Evolutionary conservation across 64 coral and sea anemone species (phyloP).

Genomic region (Cladopsammia gracilis): DNA sequence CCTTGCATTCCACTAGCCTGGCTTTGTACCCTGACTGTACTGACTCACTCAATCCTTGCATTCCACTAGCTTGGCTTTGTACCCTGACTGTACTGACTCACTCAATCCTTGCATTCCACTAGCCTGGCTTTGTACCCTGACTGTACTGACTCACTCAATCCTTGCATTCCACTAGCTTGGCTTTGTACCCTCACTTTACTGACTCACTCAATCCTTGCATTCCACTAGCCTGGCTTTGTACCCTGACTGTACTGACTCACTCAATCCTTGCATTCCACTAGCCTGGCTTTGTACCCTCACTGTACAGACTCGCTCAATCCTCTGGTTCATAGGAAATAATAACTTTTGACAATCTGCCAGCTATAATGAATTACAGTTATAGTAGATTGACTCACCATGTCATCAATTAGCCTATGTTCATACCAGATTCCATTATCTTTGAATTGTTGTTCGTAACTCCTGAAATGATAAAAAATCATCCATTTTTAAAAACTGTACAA

Average conservation of each 20-base stretch:
- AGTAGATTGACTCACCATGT: conserved; percentile 79
- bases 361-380: background rate
- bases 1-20: no score
- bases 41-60: background rate
- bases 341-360: background rate
- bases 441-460: conserved; percentile 86
- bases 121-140: no score
- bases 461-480: conserved; percentile 34
- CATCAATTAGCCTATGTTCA: conserved; percentile 96
- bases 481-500: background rate
- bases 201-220: background rate
- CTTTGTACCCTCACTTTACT: background rate
- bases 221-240: no score
- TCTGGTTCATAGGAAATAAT: no score
- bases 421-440: conserved; percentile 92
- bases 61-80: no score
- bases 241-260: background rate
- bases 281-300: no score
- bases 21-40: background rate
- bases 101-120: no score
- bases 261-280: no score
- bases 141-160: background rate
- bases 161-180: no score
- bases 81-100: background rate
- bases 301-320: background rate